A percentile compares a stretch with the other conserved stretches of the same genome.
Evolutionary conservation across 2,113 vertebrate genomes (phyloP).

Genomic region (Ptychochromis oligacanthus): DNA sequence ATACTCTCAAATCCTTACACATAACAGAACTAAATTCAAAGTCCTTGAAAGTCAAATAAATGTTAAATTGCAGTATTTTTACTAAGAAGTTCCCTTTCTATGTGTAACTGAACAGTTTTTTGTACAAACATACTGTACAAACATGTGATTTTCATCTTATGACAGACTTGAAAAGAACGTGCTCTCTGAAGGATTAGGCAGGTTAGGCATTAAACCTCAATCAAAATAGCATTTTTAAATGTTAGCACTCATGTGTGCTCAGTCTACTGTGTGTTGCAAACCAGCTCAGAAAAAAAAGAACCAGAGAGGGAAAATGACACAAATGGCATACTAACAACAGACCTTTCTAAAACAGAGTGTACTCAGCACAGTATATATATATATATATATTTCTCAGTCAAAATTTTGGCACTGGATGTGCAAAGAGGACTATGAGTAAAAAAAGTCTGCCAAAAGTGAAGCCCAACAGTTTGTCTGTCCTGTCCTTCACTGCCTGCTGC

Average conservation of each 20-base stretch:
- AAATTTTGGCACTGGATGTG: neutral
- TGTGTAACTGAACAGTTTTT: too few species aligned
- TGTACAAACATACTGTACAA: too few species aligned
- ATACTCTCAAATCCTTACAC: neutral
- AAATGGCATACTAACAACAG: neutral
- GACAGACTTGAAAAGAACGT: neutral
- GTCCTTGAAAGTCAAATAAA: neutral
- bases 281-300: neutral
- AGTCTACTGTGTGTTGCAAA: neutral
- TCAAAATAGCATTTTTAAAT: neutral
- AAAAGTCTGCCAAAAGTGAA: slow-evolving; percentile 40
- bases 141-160: too few species aligned
- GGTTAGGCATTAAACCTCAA: neutral
- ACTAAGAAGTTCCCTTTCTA: too few species aligned
- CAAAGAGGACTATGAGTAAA: slow-evolving; percentile 17
- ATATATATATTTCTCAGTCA: neutral
- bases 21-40: neutral
- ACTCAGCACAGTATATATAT: neutral
- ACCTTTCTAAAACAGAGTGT: neutral
- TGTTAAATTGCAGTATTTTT: too few species aligned
- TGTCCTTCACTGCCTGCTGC: slow-evolving; percentile 65
- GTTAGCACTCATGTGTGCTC: neutral
- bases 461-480: slow-evolving; percentile 55
- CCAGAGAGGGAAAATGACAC: neutral
- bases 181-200: neutral